Base-by-base conservation (phyloP, 2,797 vertebrate species). In the Paramormyrops hopkinsi region DNA sequence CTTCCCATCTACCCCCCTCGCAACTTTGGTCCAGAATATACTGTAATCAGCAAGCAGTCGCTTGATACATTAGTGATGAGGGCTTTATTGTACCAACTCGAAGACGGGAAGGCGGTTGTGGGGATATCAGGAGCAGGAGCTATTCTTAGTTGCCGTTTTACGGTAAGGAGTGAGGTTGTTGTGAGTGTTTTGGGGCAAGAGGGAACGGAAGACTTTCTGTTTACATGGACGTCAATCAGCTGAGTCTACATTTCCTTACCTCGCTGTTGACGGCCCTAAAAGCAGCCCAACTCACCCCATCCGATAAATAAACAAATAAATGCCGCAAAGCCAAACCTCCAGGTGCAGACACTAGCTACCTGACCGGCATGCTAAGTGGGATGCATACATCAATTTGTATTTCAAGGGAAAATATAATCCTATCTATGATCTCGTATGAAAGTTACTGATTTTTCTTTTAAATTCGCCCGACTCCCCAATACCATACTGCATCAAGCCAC, bases 41-140 rank as follows among this genome's bases (percentile, higher is more conserved):
- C 86, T 93, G 92, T 92, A 94, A 95, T 95, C 89, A 92, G 37
- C 90, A 89, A 84, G 84, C 88, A 93, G 93, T 91, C 91, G 93
- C 89, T 94, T 91, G 92, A 93, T 95, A 89, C 94, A 96, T 95
- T 91, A 94, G 95, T 95, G 92, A 95, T 94, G 90, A 84, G 48
- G 84, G 65, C 92, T 88, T 90, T 91, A 92, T 92, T 93, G 93
- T 92, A 92, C 92, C 91, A 91, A 92, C 92, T 91, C 93, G 91
- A 88, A 89, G 93, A 90, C 89, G 91, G 92, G 93, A 94, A 91
- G 91, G 93, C 92, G 92, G 90, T 94, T 92, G 91, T 87, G 89
- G 90, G 88, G 90, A 92, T 93, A 94, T 93, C 93, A 91, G 90
- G 89, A 73, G 62, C 48, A 79, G 37, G 51, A 56, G 87, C 84